Evolutionary conservation across 2,888 invertebrate species (phyloP).

Genomic region (Drosophila subsilvestris): DNA sequence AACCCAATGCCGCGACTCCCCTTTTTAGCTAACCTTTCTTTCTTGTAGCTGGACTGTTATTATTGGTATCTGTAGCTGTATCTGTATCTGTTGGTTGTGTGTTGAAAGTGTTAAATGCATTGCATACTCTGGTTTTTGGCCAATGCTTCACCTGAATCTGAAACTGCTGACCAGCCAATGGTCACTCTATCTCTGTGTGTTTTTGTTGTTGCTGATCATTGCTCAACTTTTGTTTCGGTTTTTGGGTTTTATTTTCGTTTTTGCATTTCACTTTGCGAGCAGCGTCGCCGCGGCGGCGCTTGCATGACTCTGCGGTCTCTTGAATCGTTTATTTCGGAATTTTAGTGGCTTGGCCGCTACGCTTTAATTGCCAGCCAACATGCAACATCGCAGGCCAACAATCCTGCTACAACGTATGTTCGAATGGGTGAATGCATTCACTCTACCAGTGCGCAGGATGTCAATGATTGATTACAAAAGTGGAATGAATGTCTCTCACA

Average conservation of each 20-base stretch:
- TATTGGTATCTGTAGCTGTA: neutral
- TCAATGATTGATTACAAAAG: constrained; percentile 52
- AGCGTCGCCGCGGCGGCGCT: constrained; percentile 46
- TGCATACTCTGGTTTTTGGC: constrained; percentile 54
- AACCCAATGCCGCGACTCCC: neutral
- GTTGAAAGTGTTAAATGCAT: constrained; percentile 75
- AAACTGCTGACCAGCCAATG: constrained; percentile 53
- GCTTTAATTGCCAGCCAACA: constrained; percentile 63
- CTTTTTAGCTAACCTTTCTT: neutral
- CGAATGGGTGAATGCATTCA: constrained; percentile 16
- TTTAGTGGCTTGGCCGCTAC: constrained; percentile 24
- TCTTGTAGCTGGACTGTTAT: neutral
- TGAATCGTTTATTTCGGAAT: constrained; percentile 47
- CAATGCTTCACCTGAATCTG: constrained; percentile 39
- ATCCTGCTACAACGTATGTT: constrained; percentile 1
- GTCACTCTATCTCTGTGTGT: constrained; percentile 24
- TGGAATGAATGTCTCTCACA: constrained; percentile 29
- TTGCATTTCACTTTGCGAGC: constrained; percentile 68
- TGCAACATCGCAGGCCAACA: constrained; percentile 61
- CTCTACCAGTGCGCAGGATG: constrained; percentile 28
- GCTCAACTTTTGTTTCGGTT: constrained; percentile 46
- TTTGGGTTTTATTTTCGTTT: constrained; percentile 44
- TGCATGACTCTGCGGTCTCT: constrained; percentile 41
- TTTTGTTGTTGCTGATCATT: constrained; percentile 44
- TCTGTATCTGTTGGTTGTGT: constrained; percentile 22